These are phyloP conservation scores for Stomatorhinus walkeri DNA, from an alignment of 2,797 vertebrate species.

Conservation along the genomic window DNA sequence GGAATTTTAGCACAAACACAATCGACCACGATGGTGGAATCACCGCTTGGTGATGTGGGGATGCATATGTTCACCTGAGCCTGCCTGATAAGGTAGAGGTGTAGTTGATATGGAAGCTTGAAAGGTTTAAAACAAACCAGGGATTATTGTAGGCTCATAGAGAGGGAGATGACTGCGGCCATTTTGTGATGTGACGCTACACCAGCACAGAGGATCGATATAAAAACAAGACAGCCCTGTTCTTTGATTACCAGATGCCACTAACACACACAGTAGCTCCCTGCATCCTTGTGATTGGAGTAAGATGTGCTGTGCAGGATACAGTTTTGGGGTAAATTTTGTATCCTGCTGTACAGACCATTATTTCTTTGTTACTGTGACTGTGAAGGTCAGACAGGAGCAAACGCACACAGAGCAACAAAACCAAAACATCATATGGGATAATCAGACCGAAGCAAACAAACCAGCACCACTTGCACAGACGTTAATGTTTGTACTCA, in stretches of 20 bases:
- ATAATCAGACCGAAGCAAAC: neutral
- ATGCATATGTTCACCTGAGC: neutral
- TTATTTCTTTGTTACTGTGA: neutral
- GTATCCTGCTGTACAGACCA: neutral
- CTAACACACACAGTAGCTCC: neutral
- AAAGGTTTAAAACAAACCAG: neutral
- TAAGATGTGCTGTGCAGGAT: neutral
- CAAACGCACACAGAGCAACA: constrained; percentile 14
- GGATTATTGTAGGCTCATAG: neutral
- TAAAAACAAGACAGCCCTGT: neutral
- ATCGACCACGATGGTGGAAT: neutral
- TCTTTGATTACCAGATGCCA: neutral
- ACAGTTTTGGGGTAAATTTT: neutral
- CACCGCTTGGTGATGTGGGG: neutral
- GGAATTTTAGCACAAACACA: neutral
- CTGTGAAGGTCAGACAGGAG: neutral
- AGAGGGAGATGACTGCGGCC: neutral
- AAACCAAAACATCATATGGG: neutral
- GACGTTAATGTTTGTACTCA: neutral
- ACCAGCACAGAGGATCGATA: neutral
- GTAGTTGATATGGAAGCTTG: neutral
- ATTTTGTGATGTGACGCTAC: neutral
- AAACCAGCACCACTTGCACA: neutral
- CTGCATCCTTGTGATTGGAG: neutral
- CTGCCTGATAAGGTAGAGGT: neutral